Evolutionary conservation across 2,113 vertebrate species (phyloP), one percentile per base, ranked within the genome.

Genomic region (Phocoena phocoena): DNA sequence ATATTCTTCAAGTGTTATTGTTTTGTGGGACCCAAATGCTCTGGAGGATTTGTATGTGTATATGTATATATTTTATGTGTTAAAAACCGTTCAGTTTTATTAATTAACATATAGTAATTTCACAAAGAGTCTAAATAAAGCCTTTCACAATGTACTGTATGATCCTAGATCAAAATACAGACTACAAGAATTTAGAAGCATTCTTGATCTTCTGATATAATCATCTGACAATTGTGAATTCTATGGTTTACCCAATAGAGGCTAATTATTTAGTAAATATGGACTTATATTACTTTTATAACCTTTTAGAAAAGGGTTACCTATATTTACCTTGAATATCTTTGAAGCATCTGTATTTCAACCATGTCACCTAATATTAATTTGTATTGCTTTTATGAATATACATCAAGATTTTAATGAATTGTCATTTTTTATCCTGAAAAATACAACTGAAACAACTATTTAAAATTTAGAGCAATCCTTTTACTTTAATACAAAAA

Each of bases 1-100:
- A 73, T 82, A n/a, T 94, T 63, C 18, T 88, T 81, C 25, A 88
- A 63, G 15, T 38, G 44, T 83, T 97, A 63, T 92, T 71, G 73
- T 83, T 97, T 89, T 83, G 8, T 90, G 50, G 70, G 36, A 63
- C 13, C 31, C 87, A 87, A 1, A 53, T 85, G 65, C 38, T 94
- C 28, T 68, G 68, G 28, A 31, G 44, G 73, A 68, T 71, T 62
- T 65, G 23, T 55, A 41, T 41, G 0, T n/a, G 26, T 79, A 13
- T 53, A 28, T n/a, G 25, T 33, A 73, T 20, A 31, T 38, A 68
- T 58, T 47, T 20, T 26, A 62, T 1, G 10, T 50, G 17, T 33
- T 77, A 5, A 77, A 50, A 76, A 77, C 15, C 28, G 33, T 33
- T 77, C 74, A 50, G 2, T 77, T 50, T 77, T 77, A 77, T 77